These are phyloP conservation scores for Ochlodes sylvanus DNA, from an alignment of 2,888 invertebrate genomes.

Conservation along the genomic window DNA sequence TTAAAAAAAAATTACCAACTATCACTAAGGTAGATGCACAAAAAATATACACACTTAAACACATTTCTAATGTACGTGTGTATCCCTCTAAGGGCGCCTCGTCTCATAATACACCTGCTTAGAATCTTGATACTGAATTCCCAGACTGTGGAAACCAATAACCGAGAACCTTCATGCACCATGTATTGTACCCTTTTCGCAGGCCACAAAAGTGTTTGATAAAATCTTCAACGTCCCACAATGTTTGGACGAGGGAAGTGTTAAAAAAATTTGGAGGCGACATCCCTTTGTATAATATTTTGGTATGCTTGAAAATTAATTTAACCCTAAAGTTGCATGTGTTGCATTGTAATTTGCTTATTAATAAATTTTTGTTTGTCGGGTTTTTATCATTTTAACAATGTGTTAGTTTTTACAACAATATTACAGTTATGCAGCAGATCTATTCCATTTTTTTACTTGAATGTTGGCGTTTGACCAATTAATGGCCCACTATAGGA, in stretches of 20 bases:
- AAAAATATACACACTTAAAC: no score
- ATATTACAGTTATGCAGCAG: no score
- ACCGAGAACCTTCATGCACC: slow-evolving; percentile 54
- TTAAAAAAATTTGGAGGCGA: slow-evolving; percentile 57
- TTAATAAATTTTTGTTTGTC: neutral
- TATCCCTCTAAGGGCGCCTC: slow-evolving; percentile 65
- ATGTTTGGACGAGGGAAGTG: slow-evolving; percentile 53
- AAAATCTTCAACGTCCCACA: slow-evolving; percentile 45
- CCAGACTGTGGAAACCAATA: slow-evolving; percentile 67
- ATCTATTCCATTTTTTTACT: no score
- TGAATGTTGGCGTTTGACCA: no score
- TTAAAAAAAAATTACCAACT: no score
- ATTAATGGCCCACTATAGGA: no score
- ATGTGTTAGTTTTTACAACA: no score
- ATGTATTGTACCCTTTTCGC: slow-evolving; percentile 34
- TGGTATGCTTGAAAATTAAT: slow-evolving; percentile 29
- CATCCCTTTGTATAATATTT: slow-evolving; percentile 43
- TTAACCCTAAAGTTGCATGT: slow-evolving; percentile 32
- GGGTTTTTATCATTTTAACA: neutral
- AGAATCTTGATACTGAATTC: slow-evolving; percentile 78
- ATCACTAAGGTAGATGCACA: no score
- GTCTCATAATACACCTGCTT: slow-evolving; percentile 79
- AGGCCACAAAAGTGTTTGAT: slow-evolving; percentile 39
- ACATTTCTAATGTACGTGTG: slow-evolving; percentile 49
- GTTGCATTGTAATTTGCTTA: slow-evolving; percentile 22